Conservation (phyloP, 1,140 invertebrate species). For the Centruroides sculpturatus region DNA sequence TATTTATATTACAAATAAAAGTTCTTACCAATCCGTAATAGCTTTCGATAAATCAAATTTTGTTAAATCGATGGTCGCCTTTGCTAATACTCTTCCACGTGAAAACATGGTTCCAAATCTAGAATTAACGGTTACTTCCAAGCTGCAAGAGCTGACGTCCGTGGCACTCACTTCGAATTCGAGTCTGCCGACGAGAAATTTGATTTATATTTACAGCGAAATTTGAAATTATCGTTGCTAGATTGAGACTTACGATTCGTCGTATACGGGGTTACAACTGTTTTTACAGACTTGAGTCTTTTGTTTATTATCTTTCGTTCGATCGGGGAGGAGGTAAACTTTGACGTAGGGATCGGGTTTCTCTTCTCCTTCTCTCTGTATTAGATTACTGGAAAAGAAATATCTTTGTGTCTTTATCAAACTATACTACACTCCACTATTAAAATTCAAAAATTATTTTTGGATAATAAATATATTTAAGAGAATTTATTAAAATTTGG, state of each 20-base stretch:
- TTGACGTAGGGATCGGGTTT: conserved; percentile 92
- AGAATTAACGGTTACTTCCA: conserved; percentile 12
- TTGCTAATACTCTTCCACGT: conserved; percentile 9
- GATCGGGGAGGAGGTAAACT: conserved; percentile 75
- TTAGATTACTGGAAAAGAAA: too few relatives aligned
- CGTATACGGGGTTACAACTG: conserved; percentile 77
- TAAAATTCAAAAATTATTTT: too few relatives aligned
- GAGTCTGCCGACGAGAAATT: background rate
- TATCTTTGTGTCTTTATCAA: too few relatives aligned
- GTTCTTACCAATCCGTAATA: conserved; percentile 12
- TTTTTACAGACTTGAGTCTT: conserved; percentile 68
- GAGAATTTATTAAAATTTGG: too few relatives aligned
- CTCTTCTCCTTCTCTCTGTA: conserved; percentile 33
- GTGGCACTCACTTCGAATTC: conserved; percentile 15
- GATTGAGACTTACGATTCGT: conserved; percentile 49
- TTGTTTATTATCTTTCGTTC: conserved; percentile 69
- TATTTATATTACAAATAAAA: background rate
- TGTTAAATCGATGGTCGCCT: conserved; percentile 9
- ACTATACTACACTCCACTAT: too few relatives aligned
- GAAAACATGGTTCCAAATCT: conserved; percentile 12
- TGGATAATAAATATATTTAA: too few relatives aligned
- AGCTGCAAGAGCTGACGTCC: conserved; percentile 7
- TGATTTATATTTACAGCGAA: background rate
- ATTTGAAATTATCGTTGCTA: background rate
- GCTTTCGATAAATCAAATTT: conserved; percentile 13